Base-by-base conservation (phyloP, 2,888 invertebrate genomes). In the Tenodera sinensis region DNA sequence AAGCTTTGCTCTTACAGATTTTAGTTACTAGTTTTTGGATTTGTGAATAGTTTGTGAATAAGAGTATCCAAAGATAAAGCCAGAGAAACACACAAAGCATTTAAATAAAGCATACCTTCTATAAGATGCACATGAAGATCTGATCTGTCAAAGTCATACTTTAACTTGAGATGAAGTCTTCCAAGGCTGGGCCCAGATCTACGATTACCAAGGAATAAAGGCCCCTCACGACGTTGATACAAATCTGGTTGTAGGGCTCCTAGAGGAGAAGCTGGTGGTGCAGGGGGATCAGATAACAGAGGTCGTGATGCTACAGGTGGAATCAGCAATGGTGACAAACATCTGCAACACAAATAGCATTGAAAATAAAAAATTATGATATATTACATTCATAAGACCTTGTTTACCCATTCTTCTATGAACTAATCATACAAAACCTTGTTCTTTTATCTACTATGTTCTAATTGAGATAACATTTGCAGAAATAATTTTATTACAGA, bases 71-170 rank as follows among this genome's bases (percentile, higher is more conserved):
- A 20, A 30, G 42, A 34, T 25, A 1, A 85, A 85, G n/a, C 9
- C 4, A 25, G 8, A 9, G 14, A 27, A 85, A 14, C 14, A 28
- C 14, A 1, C 27, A 42, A 34, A 42, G 9, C 28, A 54, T 81
- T 20, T 28, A 71, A 87, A 87, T 30, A 83, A 84, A 47, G 85
- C 20, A 92, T 92, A 97, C 97, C 97, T 96, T 98, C 98, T 93
- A 98, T 98, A 91, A 98, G 94, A 94, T 98, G 98, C n/a, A 98
- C 97, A 91, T 97, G 96, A 91, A 98, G 94, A 93, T 98, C 98
- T 27, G 98, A 98, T 91, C 97, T 95, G 93, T 98, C 97, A 92
- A 98, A 98, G 93, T 98, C 98, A 92, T 98, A 98, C 92, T 97
- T 97, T 89, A 98, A 94, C 89, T 97, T 95, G 91, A 98, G 95